Evolutionary conservation across 2,113 vertebrate genomes (phyloP), one percentile per base, ranked within the genome.

Genomic region (Boleophthalmus pectinirostris): DNA sequence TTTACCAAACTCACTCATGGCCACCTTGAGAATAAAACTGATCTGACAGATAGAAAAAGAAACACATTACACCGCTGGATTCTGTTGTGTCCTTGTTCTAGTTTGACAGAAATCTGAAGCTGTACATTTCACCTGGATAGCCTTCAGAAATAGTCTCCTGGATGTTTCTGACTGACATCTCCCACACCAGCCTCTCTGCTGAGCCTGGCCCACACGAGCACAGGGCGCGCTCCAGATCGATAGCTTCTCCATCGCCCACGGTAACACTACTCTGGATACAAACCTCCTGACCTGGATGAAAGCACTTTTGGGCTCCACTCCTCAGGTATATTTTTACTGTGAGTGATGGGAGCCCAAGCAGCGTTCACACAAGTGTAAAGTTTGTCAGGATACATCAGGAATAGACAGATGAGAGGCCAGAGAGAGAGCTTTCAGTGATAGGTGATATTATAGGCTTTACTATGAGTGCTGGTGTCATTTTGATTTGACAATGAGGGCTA

Each of bases 211-310:
- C 49, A 54, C 82, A 66, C 87, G 79, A 92, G 84, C 81, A 73
- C 21, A 81, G 91, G 86, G 74, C 81, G 68, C 92, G 91, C 93
- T 93, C 89, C 84, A 89, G 93, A 95, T 96, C 94, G 91, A 96
- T 96, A 95, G 81, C 89, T 92, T 89, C 81, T 87, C 89, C 93
- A 95, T 95, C 93, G 94, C 90, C 90, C 92, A 90, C 91, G 89
- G 90, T 94, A 95, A 95, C 94, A 91, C 94, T 94, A 96, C 93
- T 92, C 92, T 90, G 91, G 94, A 91, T 93, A 92, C 72, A 66
- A 66, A 91, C 91, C 90, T 71, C 89, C 88, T 93, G 90, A 91
- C 69, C 13, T 82, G 75, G 80, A 77, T 93, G 91, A 94, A 88
- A 93, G 87, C 93, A 92, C 94, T 94, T 85, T 92, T 87, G 85